phyloP scores from a whole-genome alignment of 2,113 vertebrate species.

The Solenodon paradoxus region DNA sequence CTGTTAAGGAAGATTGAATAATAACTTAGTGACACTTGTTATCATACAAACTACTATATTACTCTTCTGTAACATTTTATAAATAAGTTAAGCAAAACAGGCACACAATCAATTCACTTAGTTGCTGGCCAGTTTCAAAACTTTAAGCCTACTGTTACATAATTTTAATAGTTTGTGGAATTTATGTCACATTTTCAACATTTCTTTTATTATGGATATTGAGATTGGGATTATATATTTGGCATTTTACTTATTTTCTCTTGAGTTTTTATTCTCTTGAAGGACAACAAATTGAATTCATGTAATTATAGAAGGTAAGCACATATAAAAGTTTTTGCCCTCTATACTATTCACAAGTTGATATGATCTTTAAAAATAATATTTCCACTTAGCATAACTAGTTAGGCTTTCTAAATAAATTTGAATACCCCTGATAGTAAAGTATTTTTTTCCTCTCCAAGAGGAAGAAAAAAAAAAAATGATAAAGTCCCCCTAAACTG shows the following conservation, averaged over 20 bases:
- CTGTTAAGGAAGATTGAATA: background rate
- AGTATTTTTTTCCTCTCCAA: background rate
- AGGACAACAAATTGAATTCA: background rate
- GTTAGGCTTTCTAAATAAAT: background rate
- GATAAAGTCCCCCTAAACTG: too few relatives aligned
- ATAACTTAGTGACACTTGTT: background rate
- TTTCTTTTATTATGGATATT: background rate
- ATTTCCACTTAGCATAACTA: background rate
- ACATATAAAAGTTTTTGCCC: background rate
- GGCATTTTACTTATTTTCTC: background rate
- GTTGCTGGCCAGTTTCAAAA: background rate
- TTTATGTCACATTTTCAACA: background rate
- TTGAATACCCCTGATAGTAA: background rate
- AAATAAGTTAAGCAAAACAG: background rate
- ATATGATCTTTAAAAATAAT: background rate
- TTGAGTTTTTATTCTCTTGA: background rate
- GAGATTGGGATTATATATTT: background rate
- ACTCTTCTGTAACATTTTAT: background rate
- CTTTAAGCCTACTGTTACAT: background rate
- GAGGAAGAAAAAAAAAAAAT: too few relatives aligned
- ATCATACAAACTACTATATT: background rate
- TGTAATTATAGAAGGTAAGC: background rate
- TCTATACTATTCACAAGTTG: background rate
- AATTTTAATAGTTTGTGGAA: background rate
- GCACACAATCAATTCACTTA: background rate